phyloP scores from a whole-genome alignment of 2,888 invertebrate genomes.

The Tetranychus truncatus region DNA sequence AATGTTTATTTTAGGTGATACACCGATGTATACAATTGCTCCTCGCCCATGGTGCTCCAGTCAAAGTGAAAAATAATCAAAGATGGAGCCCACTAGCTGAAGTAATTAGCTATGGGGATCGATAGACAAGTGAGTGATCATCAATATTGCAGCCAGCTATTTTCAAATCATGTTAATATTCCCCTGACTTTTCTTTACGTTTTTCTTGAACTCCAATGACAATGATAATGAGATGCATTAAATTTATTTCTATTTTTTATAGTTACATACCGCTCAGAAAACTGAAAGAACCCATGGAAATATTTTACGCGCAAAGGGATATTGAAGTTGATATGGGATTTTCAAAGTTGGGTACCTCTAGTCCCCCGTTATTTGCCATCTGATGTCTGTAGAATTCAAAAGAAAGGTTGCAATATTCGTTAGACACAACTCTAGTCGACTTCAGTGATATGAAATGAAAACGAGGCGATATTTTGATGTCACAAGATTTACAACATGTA shows the following conservation, averaged over 20 bases:
- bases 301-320: too few relatives aligned
- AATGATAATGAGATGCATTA: too few relatives aligned
- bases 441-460: slow-evolving; percentile 98
- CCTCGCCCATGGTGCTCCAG: slow-evolving; percentile 76
- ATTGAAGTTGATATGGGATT: slow-evolving; percentile 81
- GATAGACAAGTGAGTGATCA: slow-evolving; percentile 50
- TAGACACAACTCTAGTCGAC: slow-evolving; percentile 91
- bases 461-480: slow-evolving; percentile 90
- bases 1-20: slow-evolving; percentile 49
- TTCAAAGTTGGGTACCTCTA: slow-evolving; percentile 57
- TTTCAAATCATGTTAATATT: too few relatives aligned
- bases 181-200: too few relatives aligned
- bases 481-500: too few relatives aligned
- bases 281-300: too few relatives aligned
- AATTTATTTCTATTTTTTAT: slow-evolving; percentile 13
- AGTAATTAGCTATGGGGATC: slow-evolving; percentile 90
- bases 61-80: slow-evolving; percentile 79
- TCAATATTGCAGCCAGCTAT: too few relatives aligned
- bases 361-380: slow-evolving; percentile 91
- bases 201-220: too few relatives aligned
- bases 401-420: slow-evolving; percentile 73
- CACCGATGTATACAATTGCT: slow-evolving; percentile 75
- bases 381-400: slow-evolving; percentile 93
- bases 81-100: slow-evolving; percentile 98
- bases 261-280: slow-evolving; percentile 70